Base-by-base conservation (phyloP, 2,113 vertebrate species). In the Lates calcarifer region DNA sequence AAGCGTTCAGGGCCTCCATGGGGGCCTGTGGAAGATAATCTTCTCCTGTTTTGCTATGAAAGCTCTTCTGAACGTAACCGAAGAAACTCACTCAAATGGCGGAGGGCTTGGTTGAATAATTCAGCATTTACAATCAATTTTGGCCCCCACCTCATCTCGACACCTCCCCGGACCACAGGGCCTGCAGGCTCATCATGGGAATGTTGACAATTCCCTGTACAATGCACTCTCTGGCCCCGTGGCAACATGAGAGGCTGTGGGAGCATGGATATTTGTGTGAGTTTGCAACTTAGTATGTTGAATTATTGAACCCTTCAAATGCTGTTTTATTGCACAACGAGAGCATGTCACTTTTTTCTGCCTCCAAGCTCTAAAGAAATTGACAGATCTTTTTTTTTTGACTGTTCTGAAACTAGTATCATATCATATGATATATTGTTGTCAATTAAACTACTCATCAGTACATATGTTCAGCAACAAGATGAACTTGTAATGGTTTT, bases 101-200 rank as follows among this genome's bases (percentile, higher is more conserved):
- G 78, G 81, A 93, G 92, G 91, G 89, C 91, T 87, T 1, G 71
- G 90, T 86, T 95, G 92, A 95, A 96, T 96, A 90, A 95, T 96
- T 95, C 93, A 95, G 88, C 87, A 75, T 90, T 95, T 94, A 94
- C 94, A 95, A 95, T 96, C 95, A 95, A 96, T 96, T 95, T 92
- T 86, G 86, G 56, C 87, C 89, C 85, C 89, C 86, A 70, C 77
- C 88, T 88, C 92, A 90, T 91, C 85, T 83, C 68, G 49, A 91
- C 91, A 94, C 91, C 90, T 93, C 87, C 79, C 74, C 8, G 67
- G 85, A 81, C 90, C 85, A 76, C 89, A 84, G 87, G 81, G 89
- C 81, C 83, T 88, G 88, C 91, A 90, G 92, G 84, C 88, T 89
- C 89, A 93, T 93, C 95, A 93, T 93, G 91, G 94, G 92, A 94